phyloP scores from a whole-genome alignment of 1,140 invertebrate genomes.

The Bilobella aurantiaca region DNA sequence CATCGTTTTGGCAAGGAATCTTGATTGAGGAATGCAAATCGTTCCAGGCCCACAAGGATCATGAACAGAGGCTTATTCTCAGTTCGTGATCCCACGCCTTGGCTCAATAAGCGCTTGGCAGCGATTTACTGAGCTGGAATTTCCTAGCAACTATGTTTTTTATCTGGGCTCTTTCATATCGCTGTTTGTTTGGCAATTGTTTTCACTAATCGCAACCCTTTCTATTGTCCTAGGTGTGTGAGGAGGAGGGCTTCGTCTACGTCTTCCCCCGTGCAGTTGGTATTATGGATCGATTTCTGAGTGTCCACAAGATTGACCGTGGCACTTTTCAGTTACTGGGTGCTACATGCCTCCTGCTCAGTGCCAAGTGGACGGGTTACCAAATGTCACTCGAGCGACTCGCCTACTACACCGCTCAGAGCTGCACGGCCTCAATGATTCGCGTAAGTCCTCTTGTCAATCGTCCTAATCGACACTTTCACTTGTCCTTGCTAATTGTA shows the following conservation, averaged over 20 bases:
- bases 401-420: conserved; percentile 84
- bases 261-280: conserved; percentile 83
- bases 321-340: conserved; percentile 79
- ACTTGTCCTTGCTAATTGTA: too few species aligned
- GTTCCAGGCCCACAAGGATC: not conserved
- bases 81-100: not conserved
- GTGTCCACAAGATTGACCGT: conserved; percentile 62
- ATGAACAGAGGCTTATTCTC: not conserved
- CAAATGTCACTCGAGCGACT: conserved; percentile 64
- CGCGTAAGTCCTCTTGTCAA: conserved; percentile 75
- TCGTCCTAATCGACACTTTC: too few species aligned
- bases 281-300: conserved; percentile 84
- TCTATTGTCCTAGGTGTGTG: conserved; percentile 65
- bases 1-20: too few species aligned
- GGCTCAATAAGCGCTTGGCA: not conserved
- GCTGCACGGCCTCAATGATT: conserved; percentile 68
- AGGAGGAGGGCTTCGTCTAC: conserved; percentile 79
- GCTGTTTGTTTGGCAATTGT: not conserved
- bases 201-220: conserved; percentile 7
- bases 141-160: not conserved
- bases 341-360: conserved; percentile 74
- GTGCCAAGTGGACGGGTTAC: conserved; percentile 56
- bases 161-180: not conserved
- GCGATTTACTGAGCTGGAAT: not conserved
- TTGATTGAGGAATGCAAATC: not conserved